phyloP scores from a whole-genome alignment of 2,113 vertebrate species.

The Cepphus grylle region DNA sequence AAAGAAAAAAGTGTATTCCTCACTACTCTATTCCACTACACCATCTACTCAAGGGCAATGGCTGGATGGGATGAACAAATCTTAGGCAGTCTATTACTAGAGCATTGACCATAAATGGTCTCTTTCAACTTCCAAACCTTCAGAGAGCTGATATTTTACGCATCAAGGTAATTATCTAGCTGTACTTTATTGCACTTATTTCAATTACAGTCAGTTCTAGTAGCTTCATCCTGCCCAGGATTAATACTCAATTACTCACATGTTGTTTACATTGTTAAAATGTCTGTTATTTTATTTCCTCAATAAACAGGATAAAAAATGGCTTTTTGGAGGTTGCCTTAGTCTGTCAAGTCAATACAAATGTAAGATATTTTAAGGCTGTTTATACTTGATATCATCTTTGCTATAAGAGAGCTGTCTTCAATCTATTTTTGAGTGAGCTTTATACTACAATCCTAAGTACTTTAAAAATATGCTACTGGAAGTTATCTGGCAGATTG shows the following conservation, averaged over 20 bases:
- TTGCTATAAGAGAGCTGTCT: background rate
- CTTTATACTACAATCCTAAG: background rate
- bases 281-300: background rate
- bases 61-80: background rate
- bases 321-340: background rate
- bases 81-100: background rate
- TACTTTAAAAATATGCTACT: background rate
- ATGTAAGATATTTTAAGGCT: background rate
- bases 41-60: background rate
- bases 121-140: background rate
- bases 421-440: background rate
- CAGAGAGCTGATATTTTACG: background rate
- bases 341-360: background rate
- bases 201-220: background rate
- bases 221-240: background rate
- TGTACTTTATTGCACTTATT: background rate
- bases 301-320: background rate
- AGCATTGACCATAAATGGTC: background rate
- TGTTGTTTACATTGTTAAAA: constrained; percentile 4
- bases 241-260: background rate
- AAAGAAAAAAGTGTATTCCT: background rate
- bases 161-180: background rate
- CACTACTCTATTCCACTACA: background rate
- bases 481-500: background rate
- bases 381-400: background rate